Percentiles rank a stretch among this genome's conserved stretches.
phyloP scores from a whole-genome alignment of 1,140 invertebrate species.

The Teleopsis dalmanni region DNA sequence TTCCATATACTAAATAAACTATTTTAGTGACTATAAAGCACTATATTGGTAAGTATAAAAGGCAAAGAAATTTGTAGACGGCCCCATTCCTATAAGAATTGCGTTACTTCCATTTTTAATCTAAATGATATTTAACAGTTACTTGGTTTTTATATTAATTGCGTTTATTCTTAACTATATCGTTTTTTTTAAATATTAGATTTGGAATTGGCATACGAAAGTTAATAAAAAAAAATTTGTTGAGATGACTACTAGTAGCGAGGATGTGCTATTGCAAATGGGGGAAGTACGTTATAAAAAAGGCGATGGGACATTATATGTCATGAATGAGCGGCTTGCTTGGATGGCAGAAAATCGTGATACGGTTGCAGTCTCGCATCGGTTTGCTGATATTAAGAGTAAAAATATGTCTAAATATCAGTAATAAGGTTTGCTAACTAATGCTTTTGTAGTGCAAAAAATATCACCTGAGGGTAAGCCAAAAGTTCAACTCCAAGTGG shows the following conservation, averaged over 20 bases:
- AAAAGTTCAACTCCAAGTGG: constrained; percentile 97
- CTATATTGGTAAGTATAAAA: too few species aligned
- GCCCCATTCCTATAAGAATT: too few species aligned
- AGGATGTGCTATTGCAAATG: constrained; percentile 90
- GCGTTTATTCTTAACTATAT: too few species aligned
- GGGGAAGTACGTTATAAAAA: constrained; percentile 91
- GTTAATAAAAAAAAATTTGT: too few species aligned
- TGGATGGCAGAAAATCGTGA: constrained; percentile 93
- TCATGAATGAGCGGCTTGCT: constrained; percentile 90
- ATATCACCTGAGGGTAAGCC: constrained; percentile 97
- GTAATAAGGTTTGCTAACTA: constrained; percentile 3
- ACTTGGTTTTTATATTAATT: too few species aligned
- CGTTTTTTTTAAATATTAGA: too few species aligned
- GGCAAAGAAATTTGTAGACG: too few species aligned
- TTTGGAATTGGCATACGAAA: too few species aligned
- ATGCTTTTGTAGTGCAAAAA: constrained; percentile 76
- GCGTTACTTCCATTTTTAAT: too few species aligned
- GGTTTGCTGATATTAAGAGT: constrained; percentile 96
- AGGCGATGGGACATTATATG: constrained; percentile 88
- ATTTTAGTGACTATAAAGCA: too few species aligned
- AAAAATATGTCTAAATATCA: constrained; percentile 34
- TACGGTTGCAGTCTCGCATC: constrained; percentile 83
- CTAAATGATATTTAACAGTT: too few species aligned
- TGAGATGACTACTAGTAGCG: constrained; percentile 47
- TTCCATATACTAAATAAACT: too few species aligned